Percentiles rank a stretch among this genome's conserved stretches.
These are phyloP conservation scores for Corbicula japonica DNA, from an alignment of 2,888 invertebrate genomes.

Conservation along the genomic window DNA sequence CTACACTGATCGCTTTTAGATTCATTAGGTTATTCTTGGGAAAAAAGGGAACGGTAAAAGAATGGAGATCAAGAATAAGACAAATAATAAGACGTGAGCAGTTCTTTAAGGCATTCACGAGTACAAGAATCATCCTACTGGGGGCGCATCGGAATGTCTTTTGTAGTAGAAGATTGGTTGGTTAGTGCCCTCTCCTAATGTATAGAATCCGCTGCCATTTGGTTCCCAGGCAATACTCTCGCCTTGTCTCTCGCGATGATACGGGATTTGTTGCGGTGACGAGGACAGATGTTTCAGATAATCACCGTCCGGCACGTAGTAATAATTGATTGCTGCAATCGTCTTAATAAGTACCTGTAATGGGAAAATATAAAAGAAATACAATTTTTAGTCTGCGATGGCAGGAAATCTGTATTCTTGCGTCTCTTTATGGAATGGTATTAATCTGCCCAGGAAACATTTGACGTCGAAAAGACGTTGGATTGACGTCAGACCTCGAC, in stretches of 20 bases:
- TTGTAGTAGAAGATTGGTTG: constrained; percentile 61
- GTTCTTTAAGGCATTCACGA: too few species aligned
- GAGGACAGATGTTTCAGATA: constrained; percentile 43
- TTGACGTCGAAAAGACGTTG: too few species aligned
- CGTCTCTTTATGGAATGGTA: too few species aligned
- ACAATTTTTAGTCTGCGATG: too few species aligned
- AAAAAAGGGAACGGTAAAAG: too few species aligned
- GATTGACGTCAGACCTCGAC: too few species aligned
- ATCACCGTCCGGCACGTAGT: constrained; percentile 54
- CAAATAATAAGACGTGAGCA: too few species aligned
- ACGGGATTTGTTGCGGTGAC: constrained; percentile 56
- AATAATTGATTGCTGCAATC: constrained; percentile 32
- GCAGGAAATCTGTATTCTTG: too few species aligned
- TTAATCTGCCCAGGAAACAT: too few species aligned
- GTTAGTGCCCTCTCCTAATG: constrained; percentile 61
- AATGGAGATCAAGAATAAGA: too few species aligned
- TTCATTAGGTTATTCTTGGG: too few species aligned
- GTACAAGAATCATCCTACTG: constrained; percentile 32
- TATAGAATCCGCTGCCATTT: constrained; percentile 65
- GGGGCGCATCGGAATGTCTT: not conserved
- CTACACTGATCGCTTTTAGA: too few species aligned
- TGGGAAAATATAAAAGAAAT: not conserved
- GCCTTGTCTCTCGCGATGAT: constrained; percentile 62
- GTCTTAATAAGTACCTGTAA: constrained; percentile 48
- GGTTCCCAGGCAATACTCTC: constrained; percentile 67